phyloP scores from a whole-genome alignment of 2,888 invertebrate species.

The Volucella inanis region DNA sequence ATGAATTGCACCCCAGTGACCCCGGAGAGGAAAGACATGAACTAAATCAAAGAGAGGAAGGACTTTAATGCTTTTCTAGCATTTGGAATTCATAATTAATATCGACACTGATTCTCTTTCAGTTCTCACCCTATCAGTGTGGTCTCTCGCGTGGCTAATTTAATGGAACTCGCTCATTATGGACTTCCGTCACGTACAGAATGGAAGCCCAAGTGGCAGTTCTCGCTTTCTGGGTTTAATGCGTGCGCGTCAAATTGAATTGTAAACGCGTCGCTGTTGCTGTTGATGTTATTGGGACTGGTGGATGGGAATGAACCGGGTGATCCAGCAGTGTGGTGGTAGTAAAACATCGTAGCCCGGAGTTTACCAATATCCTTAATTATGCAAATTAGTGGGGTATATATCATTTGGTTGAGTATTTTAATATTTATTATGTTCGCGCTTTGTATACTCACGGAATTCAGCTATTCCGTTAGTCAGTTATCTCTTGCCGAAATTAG shows the following conservation, averaged over 20 bases:
- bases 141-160: constrained; percentile 38
- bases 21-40: neutral
- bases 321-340: too few species aligned
- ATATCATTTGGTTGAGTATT: constrained; percentile 59
- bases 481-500: constrained; percentile 57
- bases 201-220: constrained; percentile 30
- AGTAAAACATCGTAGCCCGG: too few species aligned
- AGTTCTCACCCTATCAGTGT: neutral
- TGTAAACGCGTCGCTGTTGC: constrained; percentile 25
- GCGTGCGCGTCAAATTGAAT: constrained; percentile 60
- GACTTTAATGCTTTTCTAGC: neutral
- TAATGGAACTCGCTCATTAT: constrained; percentile 61
- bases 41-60: neutral
- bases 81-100: constrained; percentile 67
- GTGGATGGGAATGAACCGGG: too few species aligned
- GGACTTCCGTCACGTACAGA: constrained; percentile 67
- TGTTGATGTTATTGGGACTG: too few species aligned
- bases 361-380: constrained; percentile 60
- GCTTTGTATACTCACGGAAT: neutral
- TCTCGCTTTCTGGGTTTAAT: constrained; percentile 61
- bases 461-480: neutral
- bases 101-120: constrained; percentile 50
- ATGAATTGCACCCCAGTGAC: neutral
- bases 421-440: constrained; percentile 67
- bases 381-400: constrained; percentile 69